Evolutionary conservation across 2,113 vertebrate species (phyloP), one percentile per base, ranked within the genome.

Genomic region (Myotis davidii): DNA sequence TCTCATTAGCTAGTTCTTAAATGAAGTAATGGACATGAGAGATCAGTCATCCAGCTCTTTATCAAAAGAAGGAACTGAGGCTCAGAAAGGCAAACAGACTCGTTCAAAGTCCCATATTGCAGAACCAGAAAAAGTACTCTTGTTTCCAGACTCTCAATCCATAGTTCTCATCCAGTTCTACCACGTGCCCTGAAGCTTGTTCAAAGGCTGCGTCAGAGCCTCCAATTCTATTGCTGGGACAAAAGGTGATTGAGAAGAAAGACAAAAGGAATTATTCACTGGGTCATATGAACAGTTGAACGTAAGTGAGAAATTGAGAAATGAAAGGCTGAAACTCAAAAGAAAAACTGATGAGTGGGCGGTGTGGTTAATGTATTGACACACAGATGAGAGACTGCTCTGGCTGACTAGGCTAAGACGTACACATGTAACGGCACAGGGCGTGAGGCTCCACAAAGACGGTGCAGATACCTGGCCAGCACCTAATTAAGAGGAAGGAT

Each of bases 161-260:
- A 29, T 11, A 54, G 54, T 64, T 86, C 85, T 88, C 94, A 74
- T 48, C 54, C 73, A 74, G 0, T 48, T 84, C 70, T 45, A 79
- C 42, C 67, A 88, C 2, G 0, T 54, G 45, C 61, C 25, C 56
- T 73, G 34, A 91, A 56, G 73, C 23, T 64, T 67, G 32, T 17
- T 87, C 78, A 78, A 73, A 25, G 45, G 87, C 90, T 90, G 93
- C 85, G 74, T 91, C 65, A 89, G 42, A 94, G 74, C 37, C 32
- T 87, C 83, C 78, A 74, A 45, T 83, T 77, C 84, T 93, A 74
- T 11, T 83, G 23, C 89, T 79, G 18, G 73, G 52, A 97, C 96
- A 97, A 97, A 96, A 96, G 96, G 52, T 96, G 64, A 97, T 92
- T 95, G 94, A 97, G 93, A 96, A 42, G 61, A 85, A 9, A 96